Percentiles rank a stretch among this genome's conserved stretches.
Evolutionary conservation across 53 echinoderm and acorn worm genomes (phyloP).

Genomic region (Luidia sarsii): DNA sequence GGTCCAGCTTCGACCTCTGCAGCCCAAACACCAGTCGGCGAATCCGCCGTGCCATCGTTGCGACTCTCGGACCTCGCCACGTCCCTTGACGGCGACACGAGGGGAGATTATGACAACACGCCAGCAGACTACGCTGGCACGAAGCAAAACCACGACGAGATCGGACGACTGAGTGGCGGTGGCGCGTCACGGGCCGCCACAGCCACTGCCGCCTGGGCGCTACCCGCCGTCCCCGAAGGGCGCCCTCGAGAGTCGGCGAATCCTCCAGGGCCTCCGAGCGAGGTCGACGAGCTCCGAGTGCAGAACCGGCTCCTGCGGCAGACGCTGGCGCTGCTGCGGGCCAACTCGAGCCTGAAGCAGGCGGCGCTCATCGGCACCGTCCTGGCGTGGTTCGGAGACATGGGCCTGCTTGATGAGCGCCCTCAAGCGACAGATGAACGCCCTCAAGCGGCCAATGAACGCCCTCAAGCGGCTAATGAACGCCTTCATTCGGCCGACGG

Average conservation of each 20-base stretch:
- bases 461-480: neutral
- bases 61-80: slow-evolving; percentile 26
- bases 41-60: neutral
- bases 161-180: neutral
- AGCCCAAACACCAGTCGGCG: neutral
- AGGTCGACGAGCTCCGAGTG: slow-evolving; percentile 4
- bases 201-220: slow-evolving; percentile 6
- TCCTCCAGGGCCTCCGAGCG: no score
- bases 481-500: neutral
- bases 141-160: neutral
- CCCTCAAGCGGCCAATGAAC: neutral
- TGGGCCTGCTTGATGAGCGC: slow-evolving; percentile 17
- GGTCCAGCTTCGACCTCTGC: no score
- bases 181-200: slow-evolving; percentile 5
- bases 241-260: no score
- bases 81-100: neutral
- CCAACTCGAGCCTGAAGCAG: slow-evolving; percentile 63
- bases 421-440: neutral
- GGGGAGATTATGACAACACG: neutral
- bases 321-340: slow-evolving; percentile 49
- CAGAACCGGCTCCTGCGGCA: slow-evolving; percentile 63
- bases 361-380: slow-evolving; percentile 40
- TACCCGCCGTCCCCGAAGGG: no score
- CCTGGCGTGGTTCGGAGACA: slow-evolving; percentile 60
- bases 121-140: neutral